Base-by-base conservation (phyloP, 1,140 invertebrate genomes). In the Drosophila takahashii region DNA sequence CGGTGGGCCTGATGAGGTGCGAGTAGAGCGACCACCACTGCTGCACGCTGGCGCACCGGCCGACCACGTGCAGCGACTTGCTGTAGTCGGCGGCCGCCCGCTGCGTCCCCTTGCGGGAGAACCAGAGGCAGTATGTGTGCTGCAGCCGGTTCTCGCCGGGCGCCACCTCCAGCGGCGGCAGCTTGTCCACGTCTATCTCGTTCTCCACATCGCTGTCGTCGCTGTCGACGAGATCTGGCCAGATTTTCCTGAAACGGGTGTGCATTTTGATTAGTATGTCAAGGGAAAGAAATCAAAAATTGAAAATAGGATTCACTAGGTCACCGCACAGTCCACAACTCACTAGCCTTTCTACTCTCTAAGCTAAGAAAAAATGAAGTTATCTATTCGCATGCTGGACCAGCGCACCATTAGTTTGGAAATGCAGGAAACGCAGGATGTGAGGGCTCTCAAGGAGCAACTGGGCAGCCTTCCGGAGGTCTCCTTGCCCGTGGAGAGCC, bases 11-110 rank as follows among this genome's bases (percentile, higher is more conserved):
- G 64, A 96, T 95, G 79, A 99, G 93, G 93, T 99, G 97, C 92
- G 96, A 96, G 93, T 99, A 99, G 56, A 98, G 93, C 39, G 95
- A 95, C 98, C 98, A 99, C 95, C 99, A 99, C 92, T 99, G 98
- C 93, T 99, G 98, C 48, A 99, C 98, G 85, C 96, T 90, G 47
- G 94, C 96, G 93, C 97, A 97, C 84, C 96, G 94, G 72, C 96
- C 97, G 71, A 99, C 95, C 44, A 92, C 78, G 72, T 92, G 92
- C 54, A 92, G 73, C 45, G 91, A 92, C 83, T 92, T 92, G 45
- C 91, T 91, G 65, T 92, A 92, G 58, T 92, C 91, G 47, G 73
- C 75, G 42, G 87, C 85, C 18, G 90, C 89, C 32, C 91, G 77
- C 42, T 91, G 89, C 64, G 87, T 89, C 6, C 91, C 91, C 60